Conservation (phyloP, 2,888 invertebrate species). For the Drosophila longiperda region DNA sequence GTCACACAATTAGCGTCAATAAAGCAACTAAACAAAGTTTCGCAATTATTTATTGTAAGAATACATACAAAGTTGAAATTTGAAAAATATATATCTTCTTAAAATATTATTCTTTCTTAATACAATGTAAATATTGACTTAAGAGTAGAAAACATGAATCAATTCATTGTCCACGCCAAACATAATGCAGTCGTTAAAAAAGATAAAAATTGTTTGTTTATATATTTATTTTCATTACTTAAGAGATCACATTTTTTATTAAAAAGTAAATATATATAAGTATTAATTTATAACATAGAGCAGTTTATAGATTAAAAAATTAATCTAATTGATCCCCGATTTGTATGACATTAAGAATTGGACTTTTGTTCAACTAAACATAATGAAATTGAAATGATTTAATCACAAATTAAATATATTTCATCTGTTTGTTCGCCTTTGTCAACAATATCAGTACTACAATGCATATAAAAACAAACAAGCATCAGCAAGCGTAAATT, state of each 20-base stretch:
- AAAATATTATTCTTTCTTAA: slow-evolving; percentile 25
- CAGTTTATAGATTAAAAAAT: not conserved
- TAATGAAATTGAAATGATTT: slow-evolving; percentile 2
- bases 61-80: slow-evolving; percentile 4
- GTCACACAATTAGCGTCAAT: slow-evolving; percentile 50
- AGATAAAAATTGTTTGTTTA: too few species aligned
- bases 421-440: slow-evolving; percentile 8
- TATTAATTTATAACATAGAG: not conserved
- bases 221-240: not conserved
- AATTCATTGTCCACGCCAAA: too few species aligned
- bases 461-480: slow-evolving; percentile 10
- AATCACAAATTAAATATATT: slow-evolving; percentile 12
- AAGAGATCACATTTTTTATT: not conserved
- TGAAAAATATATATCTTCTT: slow-evolving; percentile 2
- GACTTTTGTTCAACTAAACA: slow-evolving; percentile 5
- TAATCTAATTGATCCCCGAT: not conserved
- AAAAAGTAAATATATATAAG: not conserved
- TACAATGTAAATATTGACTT: slow-evolving; percentile 33
- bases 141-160: not conserved
- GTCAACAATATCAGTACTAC: slow-evolving; percentile 12
- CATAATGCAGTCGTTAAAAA: not conserved
- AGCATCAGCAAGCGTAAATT: slow-evolving; percentile 24
- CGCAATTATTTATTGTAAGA: slow-evolving; percentile 31
- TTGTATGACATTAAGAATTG: not conserved
- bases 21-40: slow-evolving; percentile 44